Evolutionary conservation across 2,113 vertebrate genomes (phyloP).

Genomic region (Hylia prasina): DNA sequence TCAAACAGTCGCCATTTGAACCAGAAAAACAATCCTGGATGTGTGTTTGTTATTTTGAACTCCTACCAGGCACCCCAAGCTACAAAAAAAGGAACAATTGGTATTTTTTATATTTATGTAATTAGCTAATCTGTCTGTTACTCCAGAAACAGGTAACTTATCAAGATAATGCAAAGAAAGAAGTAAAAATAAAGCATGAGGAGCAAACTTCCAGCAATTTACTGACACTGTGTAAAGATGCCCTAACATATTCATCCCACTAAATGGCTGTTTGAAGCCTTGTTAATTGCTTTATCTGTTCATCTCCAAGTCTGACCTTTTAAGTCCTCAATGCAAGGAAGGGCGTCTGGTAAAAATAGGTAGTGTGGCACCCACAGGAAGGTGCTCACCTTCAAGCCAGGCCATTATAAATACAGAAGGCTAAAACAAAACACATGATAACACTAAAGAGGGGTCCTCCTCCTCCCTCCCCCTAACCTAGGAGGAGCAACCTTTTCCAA

Average conservation of each 20-base stretch:
- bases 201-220: slow-evolving; percentile 15
- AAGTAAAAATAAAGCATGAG: not conserved
- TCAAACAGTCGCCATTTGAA: not conserved
- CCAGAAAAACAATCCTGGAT: not conserved
- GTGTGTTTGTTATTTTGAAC: not conserved
- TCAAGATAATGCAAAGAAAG: not conserved
- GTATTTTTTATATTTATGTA: slow-evolving; percentile 27
- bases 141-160: not conserved
- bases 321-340: slow-evolving; percentile 49
- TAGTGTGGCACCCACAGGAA: slow-evolving; percentile 9
- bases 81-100: not conserved
- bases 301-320: slow-evolving; percentile 32
- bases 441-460: not conserved
- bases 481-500: slow-evolving; percentile 4
- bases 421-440: slow-evolving; percentile 47
- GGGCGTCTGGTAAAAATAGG: not conserved
- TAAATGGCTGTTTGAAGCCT: slow-evolving; percentile 42
- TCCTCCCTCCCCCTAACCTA: not conserved
- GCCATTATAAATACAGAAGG: slow-evolving; percentile 43
- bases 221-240: slow-evolving; percentile 10
- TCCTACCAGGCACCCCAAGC: not conserved
- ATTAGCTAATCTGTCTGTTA: slow-evolving; percentile 6
- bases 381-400: not conserved
- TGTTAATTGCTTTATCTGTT: slow-evolving; percentile 43
- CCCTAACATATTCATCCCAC: slow-evolving; percentile 16